Conservation (phyloP, 2,797 vertebrate genomes). For the Lacerta viridis region DNA sequence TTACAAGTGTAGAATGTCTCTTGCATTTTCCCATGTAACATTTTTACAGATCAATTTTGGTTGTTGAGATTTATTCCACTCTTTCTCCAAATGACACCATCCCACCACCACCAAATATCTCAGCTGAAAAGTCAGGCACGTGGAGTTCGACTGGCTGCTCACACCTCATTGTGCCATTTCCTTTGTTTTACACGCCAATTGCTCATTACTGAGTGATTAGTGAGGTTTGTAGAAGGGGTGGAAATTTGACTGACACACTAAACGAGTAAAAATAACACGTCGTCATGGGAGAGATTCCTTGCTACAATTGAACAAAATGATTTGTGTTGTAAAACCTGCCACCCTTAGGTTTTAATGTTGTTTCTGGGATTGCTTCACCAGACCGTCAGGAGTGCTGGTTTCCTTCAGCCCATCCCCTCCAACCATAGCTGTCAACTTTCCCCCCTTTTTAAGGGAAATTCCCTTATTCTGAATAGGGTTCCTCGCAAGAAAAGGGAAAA, state of each 20-base stretch:
- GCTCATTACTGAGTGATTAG: not conserved
- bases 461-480: too few species aligned
- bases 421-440: not conserved
- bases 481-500: too few species aligned
- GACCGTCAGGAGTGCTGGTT: not conserved
- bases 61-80: not conserved
- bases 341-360: not conserved
- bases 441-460: too few species aligned
- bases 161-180: not conserved
- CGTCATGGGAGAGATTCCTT: not conserved
- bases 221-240: not conserved
- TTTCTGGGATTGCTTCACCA: not conserved
- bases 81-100: not conserved
- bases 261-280: not conserved
- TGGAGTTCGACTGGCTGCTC: not conserved
- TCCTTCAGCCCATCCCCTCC: not conserved
- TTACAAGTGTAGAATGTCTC: too few species aligned
- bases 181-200: not conserved
- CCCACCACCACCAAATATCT: not conserved
- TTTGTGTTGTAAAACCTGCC: not conserved
- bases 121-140: not conserved
- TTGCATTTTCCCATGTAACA: too few species aligned
- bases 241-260: not conserved
- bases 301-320: not conserved
- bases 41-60: too few species aligned